These are phyloP conservation scores for Macrosteles quadrilineatus DNA, from an alignment of 1,140 invertebrate species.

Conservation along the genomic window DNA sequence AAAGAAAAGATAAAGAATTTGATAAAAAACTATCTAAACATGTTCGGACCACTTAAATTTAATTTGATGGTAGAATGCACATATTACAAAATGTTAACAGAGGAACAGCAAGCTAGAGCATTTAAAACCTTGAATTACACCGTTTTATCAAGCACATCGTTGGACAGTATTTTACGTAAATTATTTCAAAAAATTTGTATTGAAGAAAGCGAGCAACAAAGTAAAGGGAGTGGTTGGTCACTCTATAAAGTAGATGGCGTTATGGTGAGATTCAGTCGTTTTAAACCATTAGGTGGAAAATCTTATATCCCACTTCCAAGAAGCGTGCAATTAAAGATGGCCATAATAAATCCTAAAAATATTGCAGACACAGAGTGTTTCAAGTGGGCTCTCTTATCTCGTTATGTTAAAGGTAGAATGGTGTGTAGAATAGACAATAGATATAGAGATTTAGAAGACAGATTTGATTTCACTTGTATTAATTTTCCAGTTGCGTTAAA, in stretches of 20 bases:
- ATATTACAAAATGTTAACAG: not conserved
- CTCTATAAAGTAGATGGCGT: not conserved
- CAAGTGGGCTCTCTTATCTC: slow-evolving; percentile 4
- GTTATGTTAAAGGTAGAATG: not conserved
- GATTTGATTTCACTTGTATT: not conserved
- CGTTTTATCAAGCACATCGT: too few relatives aligned
- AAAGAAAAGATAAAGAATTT: not conserved
- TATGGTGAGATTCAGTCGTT: not conserved
- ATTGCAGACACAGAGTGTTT: not conserved
- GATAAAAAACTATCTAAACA: not conserved
- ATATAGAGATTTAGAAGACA: not conserved
- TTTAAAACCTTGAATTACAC: too few relatives aligned
- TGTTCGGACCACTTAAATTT: not conserved
- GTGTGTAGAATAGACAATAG: not conserved
- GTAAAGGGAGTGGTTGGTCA: slow-evolving; percentile 14
- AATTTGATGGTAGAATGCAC: slow-evolving; percentile 1
- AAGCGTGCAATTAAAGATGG: not conserved
- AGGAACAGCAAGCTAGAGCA: not conserved
- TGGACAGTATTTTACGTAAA: not conserved
- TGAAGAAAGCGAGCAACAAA: not conserved
- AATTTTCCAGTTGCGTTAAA: not conserved
- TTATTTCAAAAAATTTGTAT: not conserved
- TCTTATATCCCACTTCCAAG: not conserved
- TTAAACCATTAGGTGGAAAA: not conserved
- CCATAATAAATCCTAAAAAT: slow-evolving; percentile 10